These are phyloP conservation scores for Gymnarchus niloticus DNA, from an alignment of 2,113 vertebrate genomes.

Conservation along the genomic window DNA sequence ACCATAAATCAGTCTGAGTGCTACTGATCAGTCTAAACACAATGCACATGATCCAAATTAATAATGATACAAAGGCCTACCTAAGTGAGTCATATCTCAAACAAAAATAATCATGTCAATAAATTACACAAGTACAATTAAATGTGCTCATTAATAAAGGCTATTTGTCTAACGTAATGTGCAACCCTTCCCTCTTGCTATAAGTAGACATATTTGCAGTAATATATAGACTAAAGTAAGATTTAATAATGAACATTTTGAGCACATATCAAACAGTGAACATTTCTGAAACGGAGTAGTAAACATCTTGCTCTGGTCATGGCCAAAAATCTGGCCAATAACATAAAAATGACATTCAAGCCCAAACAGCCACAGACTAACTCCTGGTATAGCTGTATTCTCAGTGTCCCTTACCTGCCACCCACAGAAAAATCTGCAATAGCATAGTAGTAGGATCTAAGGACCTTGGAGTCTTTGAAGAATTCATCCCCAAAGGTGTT, in stretches of 20 bases:
- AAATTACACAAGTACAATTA: background rate
- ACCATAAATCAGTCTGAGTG: background rate
- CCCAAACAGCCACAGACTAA: slow-evolving; percentile 17
- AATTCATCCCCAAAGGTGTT: slow-evolving; percentile 94
- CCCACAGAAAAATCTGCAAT: slow-evolving; percentile 90
- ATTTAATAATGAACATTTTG: background rate
- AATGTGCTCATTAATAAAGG: background rate
- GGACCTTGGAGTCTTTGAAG: slow-evolving; percentile 85
- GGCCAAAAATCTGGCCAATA: background rate
- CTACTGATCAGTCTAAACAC: background rate
- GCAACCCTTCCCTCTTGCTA: background rate
- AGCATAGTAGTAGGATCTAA: slow-evolving; percentile 87
- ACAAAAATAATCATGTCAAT: background rate
- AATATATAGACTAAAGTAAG: too few species aligned
- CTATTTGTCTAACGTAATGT: background rate
- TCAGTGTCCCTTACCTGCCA: slow-evolving; percentile 71
- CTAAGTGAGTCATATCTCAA: too few species aligned
- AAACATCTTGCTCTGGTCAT: too few species aligned
- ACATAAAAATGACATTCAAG: background rate
- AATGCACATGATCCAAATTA: background rate
- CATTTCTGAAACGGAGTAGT: background rate
- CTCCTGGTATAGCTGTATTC: background rate
- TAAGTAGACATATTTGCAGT: too few species aligned
- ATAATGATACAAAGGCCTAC: too few species aligned
- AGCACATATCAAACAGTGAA: background rate